These are phyloP conservation scores for Tortrix viridana DNA, from an alignment of 2,888 invertebrate genomes.

Conservation along the genomic window DNA sequence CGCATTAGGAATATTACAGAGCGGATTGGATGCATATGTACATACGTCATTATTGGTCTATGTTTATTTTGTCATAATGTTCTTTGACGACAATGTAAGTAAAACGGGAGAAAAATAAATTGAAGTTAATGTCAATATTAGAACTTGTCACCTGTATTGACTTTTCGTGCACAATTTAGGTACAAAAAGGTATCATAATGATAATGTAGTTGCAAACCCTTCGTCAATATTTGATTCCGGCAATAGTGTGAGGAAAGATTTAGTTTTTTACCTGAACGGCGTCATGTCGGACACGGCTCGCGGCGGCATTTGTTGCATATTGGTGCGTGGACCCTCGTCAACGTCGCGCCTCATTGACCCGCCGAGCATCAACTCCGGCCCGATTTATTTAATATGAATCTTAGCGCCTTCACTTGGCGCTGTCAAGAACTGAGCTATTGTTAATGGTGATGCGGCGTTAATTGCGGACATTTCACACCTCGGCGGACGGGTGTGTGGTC, in stretches of 20 bases:
- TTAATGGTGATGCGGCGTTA: conserved; percentile 54
- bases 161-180: background rate
- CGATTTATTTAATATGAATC: conserved; percentile 82
- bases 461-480: conserved; percentile 35
- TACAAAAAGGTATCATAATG: background rate
- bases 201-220: background rate
- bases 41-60: background rate
- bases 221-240: conserved; percentile 21
- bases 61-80: no score
- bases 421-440: conserved; percentile 66
- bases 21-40: background rate
- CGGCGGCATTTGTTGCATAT: conserved; percentile 72
- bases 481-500: conserved; percentile 7
- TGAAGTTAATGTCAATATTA: no score
- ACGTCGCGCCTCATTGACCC: conserved; percentile 81
- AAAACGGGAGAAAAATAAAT: no score
- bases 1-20: conserved; percentile 30
- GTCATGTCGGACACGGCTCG: conserved; percentile 71
- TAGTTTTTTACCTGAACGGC: conserved; percentile 64
- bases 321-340: conserved; percentile 73
- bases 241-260: conserved; percentile 31
- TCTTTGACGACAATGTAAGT: no score
- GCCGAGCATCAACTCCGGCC: conserved; percentile 74
- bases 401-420: conserved; percentile 66
- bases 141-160: no score